Conservation (phyloP, 2,113 vertebrate species). For the Prietella phreatophila region DNA sequence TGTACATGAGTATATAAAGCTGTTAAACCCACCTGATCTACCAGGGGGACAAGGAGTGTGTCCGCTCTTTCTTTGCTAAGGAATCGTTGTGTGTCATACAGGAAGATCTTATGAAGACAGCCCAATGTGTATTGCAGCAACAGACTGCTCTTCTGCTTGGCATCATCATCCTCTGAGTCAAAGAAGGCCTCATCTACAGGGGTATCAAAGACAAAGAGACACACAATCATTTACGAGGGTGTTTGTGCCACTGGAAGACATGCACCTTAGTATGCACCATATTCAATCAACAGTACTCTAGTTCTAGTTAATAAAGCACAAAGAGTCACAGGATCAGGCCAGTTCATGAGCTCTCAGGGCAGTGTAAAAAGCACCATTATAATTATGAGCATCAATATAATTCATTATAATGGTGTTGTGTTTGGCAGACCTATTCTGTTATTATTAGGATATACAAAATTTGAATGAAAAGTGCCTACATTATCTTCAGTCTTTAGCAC, state of each 20-base stretch:
- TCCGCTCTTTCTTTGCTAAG: conserved; percentile 87
- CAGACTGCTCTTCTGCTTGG: conserved; percentile 76
- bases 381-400: not conserved
- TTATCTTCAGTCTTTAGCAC: not conserved
- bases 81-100: conserved; percentile 89
- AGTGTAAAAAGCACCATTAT: not conserved
- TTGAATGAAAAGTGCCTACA: not conserved
- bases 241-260: not conserved
- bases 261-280: not conserved
- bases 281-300: not conserved
- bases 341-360: not conserved
- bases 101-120: conserved; percentile 89
- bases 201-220: not conserved
- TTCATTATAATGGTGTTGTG: not conserved
- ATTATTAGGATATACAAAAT: not conserved
- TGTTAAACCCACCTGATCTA: conserved; percentile 84
- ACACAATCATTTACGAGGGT: not conserved
- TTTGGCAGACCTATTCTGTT: not conserved
- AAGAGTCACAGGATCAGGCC: not conserved
- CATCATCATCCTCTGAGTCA: conserved; percentile 3
- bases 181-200: conserved; percentile 80
- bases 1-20: not conserved
- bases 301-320: not conserved
- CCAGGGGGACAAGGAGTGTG: conserved; percentile 82
- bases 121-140: conserved; percentile 78